A percentile compares a stretch with the other conserved stretches of the same genome.
phyloP scores from a whole-genome alignment of 2,888 invertebrate species.

The Allygus modestus region DNA sequence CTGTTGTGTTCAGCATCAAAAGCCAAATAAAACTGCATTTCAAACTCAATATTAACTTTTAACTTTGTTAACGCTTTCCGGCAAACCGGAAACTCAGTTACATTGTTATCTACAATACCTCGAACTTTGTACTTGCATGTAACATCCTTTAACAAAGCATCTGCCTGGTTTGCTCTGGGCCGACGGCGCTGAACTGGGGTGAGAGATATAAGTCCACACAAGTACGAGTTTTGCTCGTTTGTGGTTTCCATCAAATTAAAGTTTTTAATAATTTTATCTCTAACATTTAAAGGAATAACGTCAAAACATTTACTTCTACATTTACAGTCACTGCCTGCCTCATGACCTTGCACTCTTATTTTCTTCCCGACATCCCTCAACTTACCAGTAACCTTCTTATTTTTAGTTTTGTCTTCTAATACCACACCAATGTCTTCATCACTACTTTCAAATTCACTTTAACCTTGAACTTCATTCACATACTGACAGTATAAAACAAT shows the following conservation, averaged over 20 bases:
- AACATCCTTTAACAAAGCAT: conserved; percentile 53
- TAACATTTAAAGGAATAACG: neutral
- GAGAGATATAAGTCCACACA: conserved; percentile 45
- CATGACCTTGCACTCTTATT: conserved; percentile 34
- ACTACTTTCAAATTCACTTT: conserved; percentile 49
- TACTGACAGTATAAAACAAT: too few species aligned
- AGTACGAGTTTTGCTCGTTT: conserved; percentile 54
- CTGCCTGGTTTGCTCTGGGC: conserved; percentile 9
- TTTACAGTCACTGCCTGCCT: conserved; percentile 45
- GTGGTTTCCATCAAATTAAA: conserved; percentile 45
- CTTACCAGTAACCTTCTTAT: conserved; percentile 25
- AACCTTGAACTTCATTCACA: neutral
- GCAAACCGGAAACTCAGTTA: conserved; percentile 50
- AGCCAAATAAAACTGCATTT: too few species aligned
- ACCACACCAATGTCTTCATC: conserved; percentile 51
- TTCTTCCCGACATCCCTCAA: conserved; percentile 22
- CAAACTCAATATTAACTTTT: too few species aligned
- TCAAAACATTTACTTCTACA: conserved; percentile 36
- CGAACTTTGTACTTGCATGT: conserved; percentile 57
- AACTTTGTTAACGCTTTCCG: conserved; percentile 59
- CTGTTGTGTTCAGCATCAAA: too few species aligned
- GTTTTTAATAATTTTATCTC: conserved; percentile 51
- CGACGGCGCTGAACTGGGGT: conserved; percentile 49
- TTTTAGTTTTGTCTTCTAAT: conserved; percentile 39
- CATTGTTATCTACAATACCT: neutral